Base-by-base conservation (phyloP, 2,797 vertebrate species). In the Brotula barbata region DNA sequence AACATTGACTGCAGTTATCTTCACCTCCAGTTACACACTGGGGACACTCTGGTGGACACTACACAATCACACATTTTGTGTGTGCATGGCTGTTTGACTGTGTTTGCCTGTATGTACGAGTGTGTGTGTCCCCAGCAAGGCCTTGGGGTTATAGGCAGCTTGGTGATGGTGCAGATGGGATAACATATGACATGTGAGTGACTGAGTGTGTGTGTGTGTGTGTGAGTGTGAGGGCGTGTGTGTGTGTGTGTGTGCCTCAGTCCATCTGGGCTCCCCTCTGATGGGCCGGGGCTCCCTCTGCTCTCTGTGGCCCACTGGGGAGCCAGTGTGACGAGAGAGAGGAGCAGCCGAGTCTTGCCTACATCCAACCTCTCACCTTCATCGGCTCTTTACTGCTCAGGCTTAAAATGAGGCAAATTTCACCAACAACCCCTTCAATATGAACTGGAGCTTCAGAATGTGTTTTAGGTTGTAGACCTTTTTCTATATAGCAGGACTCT, bases 111-210 rank as follows among this genome's bases (percentile, higher is more conserved):
- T 43, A 21, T 49, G 36, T 55, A 42, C 33, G 48, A 37, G 39
- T 54, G 44, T 60, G 42, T 47, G 49, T 67, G 45, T 64, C 44
- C 71, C 78, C 83, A 47, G 13, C 72, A 56, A 84, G 82, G 78
- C 85, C 85, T 85, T 82, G 81, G 90, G 91, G 91, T 92, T 91
- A 85, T 81, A 87, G 88, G 87, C 87, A 87, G 86, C 88, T 89
- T 87, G 87, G 89, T 91, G 88, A 90, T 83, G 64, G 87, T 91
- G 87, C 92, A 93, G 92, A 92, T 92, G 92, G 92, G 92, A 91
- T 88, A 92, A 90, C 91, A 93, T 93, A 93, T 93, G 92, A 93
- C 92, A 91, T 88, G 89, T 89, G 90, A 91, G 88, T 82, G 82
- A 81, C 72, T 82, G 79, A 80, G 76, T 57, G 71, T 28, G 78